phyloP scores from a whole-genome alignment of 2,113 vertebrate genomes.

The Mormyrus lacerda region DNA sequence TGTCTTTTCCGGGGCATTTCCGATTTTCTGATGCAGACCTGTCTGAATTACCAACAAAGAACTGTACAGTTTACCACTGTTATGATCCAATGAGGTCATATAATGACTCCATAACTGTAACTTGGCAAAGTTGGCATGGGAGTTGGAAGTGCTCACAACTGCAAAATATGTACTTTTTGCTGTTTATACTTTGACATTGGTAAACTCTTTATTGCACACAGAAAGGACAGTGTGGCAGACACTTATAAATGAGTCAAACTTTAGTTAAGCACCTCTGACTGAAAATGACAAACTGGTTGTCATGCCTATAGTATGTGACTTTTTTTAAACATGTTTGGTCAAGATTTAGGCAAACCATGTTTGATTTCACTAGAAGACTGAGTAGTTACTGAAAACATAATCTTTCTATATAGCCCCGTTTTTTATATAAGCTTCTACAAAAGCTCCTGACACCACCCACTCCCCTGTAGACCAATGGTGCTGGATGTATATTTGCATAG shows the following conservation, averaged over 20 bases:
- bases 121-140: background rate
- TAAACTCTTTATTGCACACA: background rate
- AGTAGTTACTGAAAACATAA: background rate
- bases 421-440: background rate
- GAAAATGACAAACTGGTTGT: background rate
- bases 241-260: background rate
- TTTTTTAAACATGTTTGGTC: background rate
- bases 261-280: background rate
- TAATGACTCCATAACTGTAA: background rate
- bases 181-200: background rate
- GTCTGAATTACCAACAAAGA: background rate
- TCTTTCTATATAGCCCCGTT: background rate
- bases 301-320: too few species aligned
- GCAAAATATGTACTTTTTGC: background rate
- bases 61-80: background rate
- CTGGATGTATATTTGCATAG: too few species aligned
- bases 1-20: background rate
- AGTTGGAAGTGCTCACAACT: background rate
- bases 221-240: background rate
- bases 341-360: background rate
- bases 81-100: background rate
- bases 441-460: too few species aligned
- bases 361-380: background rate
- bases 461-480: too few species aligned
- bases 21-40: background rate